Percentiles rank a stretch among this genome's conserved stretches.
Evolutionary conservation across 2,888 invertebrate genomes (phyloP).

Genomic region (Cheilosia pagana): DNA sequence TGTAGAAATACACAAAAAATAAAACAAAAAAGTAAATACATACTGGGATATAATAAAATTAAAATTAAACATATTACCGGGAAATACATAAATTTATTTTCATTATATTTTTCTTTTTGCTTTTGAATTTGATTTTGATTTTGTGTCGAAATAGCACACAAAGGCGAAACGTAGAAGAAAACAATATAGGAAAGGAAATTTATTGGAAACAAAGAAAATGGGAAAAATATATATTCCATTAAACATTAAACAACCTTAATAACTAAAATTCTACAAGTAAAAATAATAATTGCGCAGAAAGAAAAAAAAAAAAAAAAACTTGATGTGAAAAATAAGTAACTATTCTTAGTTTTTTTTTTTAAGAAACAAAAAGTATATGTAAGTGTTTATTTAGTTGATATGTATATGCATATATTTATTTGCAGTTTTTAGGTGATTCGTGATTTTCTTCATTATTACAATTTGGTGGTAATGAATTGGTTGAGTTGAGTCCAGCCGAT

Average conservation of each 20-base stretch:
- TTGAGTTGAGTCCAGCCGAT: slow-evolving; percentile 70
- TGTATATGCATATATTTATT: slow-evolving; percentile 60
- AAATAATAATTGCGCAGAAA: slow-evolving; percentile 10
- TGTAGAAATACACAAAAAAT: slow-evolving; percentile 20
- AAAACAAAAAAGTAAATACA: slow-evolving; percentile 47
- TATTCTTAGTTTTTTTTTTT: slow-evolving; percentile 22
- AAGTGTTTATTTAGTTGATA: slow-evolving; percentile 50
- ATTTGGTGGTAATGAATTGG: slow-evolving; percentile 75
- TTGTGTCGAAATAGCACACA: slow-evolving; percentile 39
- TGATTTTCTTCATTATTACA: slow-evolving; percentile 77
- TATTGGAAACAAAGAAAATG: slow-evolving; percentile 33
- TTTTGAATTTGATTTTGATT: background rate
- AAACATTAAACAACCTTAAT: slow-evolving; percentile 18
- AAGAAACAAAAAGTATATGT: slow-evolving; percentile 22
- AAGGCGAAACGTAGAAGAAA: slow-evolving; percentile 2
- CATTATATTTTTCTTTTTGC: slow-evolving; percentile 5
- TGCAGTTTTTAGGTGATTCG: slow-evolving; percentile 67
- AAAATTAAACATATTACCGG: slow-evolving; percentile 37
- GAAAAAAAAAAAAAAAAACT: slow-evolving; percentile 22
- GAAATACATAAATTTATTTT: slow-evolving; percentile 27
- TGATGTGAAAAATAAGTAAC: slow-evolving; percentile 34
- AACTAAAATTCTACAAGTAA: slow-evolving; percentile 45
- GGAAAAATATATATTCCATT: slow-evolving; percentile 16
- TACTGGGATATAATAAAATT: slow-evolving; percentile 74
- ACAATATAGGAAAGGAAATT: slow-evolving; percentile 18